Evolutionary conservation across 1,140 invertebrate genomes (phyloP), one percentile per base, ranked within the genome.

Genomic region (Polypedilum vanderplanki): DNA sequence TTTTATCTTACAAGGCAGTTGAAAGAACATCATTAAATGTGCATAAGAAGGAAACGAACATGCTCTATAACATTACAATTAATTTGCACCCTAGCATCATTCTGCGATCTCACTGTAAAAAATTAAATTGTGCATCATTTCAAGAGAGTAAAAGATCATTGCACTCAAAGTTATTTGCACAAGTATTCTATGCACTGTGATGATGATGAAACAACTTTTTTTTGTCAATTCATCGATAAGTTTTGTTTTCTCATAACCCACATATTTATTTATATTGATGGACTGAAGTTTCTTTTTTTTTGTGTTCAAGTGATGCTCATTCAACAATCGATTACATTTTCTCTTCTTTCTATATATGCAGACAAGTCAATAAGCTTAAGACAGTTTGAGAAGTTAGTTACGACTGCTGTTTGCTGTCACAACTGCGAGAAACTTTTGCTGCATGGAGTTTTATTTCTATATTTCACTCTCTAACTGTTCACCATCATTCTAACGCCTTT

Each of bases 31-130:
- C 65, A 70, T 70, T 70, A 70, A 70, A 70, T 70, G 20, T 22
- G 18, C 18, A 70, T 70, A 70, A 18, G 18, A 70, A 20, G 9
- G 65, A 70, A 4, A 9, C 17, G 65, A 70, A 20, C 17, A 70
- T 70, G 65, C 65, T 9, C 17, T 33, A 33, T 57, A 70, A 70
- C 20, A 70, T 70, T 70, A 70, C 65, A 70, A 70, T 70, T 70
- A 70, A 70, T 70, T 70, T 70, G 65, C 20, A 70, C 65, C 65
- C 3, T 4, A 10, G 65, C 15, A 20, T 18, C 10, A 20, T 70
- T 18, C 18, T 70, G 65, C 65, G 8, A 70, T 70, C 65, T 70
- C 65, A 70, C 20, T 57, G 46, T 57, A n/a, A 57, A 57, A n/a
- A 57, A 57, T n/a, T n/a, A 57, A 33, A 33, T 33, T 33, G 24